Percentiles rank a stretch among this genome's conserved stretches.
phyloP scores from a whole-genome alignment of 2,113 vertebrate genomes.

The Opisthocomus hoazin region DNA sequence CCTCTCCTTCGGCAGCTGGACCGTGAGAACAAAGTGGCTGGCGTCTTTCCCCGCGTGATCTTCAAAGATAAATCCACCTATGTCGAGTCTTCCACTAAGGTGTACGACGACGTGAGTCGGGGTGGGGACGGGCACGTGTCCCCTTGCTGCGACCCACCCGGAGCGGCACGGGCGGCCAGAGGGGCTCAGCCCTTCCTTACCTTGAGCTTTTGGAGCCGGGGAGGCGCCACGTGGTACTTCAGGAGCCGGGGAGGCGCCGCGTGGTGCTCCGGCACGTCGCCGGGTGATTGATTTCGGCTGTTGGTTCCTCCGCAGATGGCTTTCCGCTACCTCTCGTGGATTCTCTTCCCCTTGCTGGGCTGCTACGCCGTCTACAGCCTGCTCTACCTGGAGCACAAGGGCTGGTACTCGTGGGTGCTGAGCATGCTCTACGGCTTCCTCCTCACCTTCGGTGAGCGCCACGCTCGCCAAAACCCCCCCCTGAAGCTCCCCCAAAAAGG shows the following conservation, averaged over 20 bases:
- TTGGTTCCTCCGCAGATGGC: conserved; percentile 80
- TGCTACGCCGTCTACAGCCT: conserved; percentile 93
- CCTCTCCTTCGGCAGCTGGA: conserved; percentile 74
- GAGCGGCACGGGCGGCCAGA: too few species aligned
- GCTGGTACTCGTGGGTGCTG: conserved; percentile 97
- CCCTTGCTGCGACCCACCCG: too few species aligned
- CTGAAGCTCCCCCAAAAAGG: neutral
- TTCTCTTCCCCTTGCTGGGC: conserved; percentile 90
- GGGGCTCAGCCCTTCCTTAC: too few species aligned
- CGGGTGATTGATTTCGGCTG: neutral
- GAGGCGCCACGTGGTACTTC: too few species aligned
- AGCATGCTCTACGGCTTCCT: conserved; percentile 96
- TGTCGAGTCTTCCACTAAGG: conserved; percentile 89
- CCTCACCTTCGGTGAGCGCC: conserved; percentile 87
- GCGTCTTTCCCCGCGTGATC: conserved; percentile 79
- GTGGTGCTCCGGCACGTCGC: fast-evolving
- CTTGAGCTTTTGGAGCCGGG: too few species aligned
- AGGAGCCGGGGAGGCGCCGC: neutral
- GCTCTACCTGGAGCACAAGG: conserved; percentile 94
- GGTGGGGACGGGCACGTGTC: too few species aligned
- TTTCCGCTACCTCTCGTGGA: conserved; percentile 91
- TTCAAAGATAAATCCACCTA: conserved; percentile 95
- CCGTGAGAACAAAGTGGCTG: conserved; percentile 84
- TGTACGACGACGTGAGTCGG: conserved; percentile 88
- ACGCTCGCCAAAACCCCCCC: too few species aligned